Evolutionary conservation across 2,888 invertebrate species (phyloP).

Genomic region (Thecophora atra): DNA sequence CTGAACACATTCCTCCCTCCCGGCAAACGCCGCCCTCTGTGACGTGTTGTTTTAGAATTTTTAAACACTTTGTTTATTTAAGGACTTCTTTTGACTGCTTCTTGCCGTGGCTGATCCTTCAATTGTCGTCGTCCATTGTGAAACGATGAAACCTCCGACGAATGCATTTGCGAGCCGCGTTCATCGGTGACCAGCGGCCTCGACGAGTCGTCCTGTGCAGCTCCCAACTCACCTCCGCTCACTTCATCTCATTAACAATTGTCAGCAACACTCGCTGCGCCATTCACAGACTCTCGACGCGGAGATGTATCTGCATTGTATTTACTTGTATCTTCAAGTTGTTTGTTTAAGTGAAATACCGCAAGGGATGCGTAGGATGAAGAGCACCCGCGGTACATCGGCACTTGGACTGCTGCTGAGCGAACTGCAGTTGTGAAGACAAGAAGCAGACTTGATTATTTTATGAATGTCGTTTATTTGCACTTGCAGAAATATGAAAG

Average conservation of each 20-base stretch:
- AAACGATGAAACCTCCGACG: neutral
- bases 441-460: slow-evolving; percentile 27
- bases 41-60: slow-evolving; percentile 5
- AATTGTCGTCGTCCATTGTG: slow-evolving; percentile 17
- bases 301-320: slow-evolving; percentile 31
- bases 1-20: neutral
- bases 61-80: neutral
- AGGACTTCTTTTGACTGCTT: neutral
- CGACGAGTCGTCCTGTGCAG: neutral
- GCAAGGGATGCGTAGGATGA: slow-evolving; percentile 32
- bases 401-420: slow-evolving; percentile 10
- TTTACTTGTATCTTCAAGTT: slow-evolving; percentile 36
- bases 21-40: neutral
- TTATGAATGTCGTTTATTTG: slow-evolving; percentile 33
- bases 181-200: neutral
- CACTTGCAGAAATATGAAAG: neutral
- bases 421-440: neutral
- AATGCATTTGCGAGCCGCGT: neutral
- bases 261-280: slow-evolving; percentile 35
- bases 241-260: slow-evolving; percentile 36
- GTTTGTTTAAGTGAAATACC: slow-evolving; percentile 32
- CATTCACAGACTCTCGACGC: slow-evolving; percentile 22
- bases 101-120: neutral
- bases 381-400: slow-evolving; percentile 19
- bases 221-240: neutral